Conservation (phyloP, 2,797 vertebrate genomes). For the Phyllotis vaccarum region DNA sequence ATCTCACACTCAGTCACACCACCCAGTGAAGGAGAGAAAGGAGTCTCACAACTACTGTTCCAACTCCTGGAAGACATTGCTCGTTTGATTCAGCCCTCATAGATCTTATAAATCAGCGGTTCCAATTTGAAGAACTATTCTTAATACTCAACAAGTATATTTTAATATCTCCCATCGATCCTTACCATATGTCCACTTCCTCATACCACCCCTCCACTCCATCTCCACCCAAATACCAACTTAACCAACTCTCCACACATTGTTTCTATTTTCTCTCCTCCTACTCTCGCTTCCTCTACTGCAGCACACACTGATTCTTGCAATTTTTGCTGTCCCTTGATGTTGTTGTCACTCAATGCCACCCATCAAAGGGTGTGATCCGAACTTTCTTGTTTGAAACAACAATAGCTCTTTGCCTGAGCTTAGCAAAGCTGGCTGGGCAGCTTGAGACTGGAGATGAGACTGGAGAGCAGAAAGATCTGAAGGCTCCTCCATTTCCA, state of each 20-base stretch:
- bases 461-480: background rate
- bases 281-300: too few relatives aligned
- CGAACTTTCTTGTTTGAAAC: background rate
- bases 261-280: background rate
- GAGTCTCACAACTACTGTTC: background rate
- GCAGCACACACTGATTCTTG: background rate
- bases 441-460: background rate
- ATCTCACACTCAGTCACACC: background rate
- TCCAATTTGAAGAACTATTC: background rate
- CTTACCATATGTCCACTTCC: background rate
- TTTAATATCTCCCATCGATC: background rate
- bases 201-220: background rate
- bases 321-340: background rate
- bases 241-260: background rate
- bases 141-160: background rate
- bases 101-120: background rate
- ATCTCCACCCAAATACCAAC: background rate
- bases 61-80: background rate
- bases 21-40: background rate
- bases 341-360: background rate
- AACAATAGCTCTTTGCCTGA: background rate
- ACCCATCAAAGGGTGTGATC: background rate
- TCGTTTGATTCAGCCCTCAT: background rate
- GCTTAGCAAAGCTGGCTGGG: background rate
- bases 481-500: background rate